Base-by-base conservation (phyloP, 1,140 invertebrate genomes). In the Bemisia tabaci region DNA sequence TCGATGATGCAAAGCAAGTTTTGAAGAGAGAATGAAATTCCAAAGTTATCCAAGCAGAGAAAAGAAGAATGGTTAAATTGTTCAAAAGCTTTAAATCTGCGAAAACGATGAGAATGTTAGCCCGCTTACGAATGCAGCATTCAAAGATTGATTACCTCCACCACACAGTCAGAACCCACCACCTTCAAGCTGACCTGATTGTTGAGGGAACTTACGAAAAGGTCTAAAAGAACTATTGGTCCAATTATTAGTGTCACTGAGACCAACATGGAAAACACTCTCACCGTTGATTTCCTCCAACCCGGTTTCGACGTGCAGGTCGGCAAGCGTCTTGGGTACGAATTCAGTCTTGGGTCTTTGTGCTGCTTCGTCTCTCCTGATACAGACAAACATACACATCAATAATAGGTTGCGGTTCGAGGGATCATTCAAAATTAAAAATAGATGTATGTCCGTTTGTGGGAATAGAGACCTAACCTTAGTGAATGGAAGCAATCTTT, bases 271-370 rank as follows among this genome's bases (percentile, higher is more conserved):
- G 17, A 75, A 72, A 39, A 70, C 68, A 63, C 67, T 77, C 78
- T 77, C 79, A 83, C 83, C 83, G 73, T 85, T 82, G 69, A 81
- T 74, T 67, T 73, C 74, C 67, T 81, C 80, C 26, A 70, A 71
- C 66, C 83, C 79, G 69, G 81, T 82, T 73, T 91, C 89, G 74
- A 94, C 87, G 76, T 92, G 85, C 12, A 96, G 82, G 79, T 96
- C 93, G 59, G 89, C 83, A 72, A 95, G 80, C 64, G 92, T 92
- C 82, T 96, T 97, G 69, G 94, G 94, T 74, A 92, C 85, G 79
- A 96, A 97, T 77, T 96, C 92, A 76, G 87, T 72, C 79, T 91
- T 92, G 70, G 94, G 94, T 80, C 90, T 84, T 78, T 81, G 86
- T 63, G 87, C 88, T 60, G 94, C 94, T 77, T 97, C 94, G 71